Base-by-base conservation (phyloP, 2,888 invertebrate genomes). In the Euphydryas editha region DNA sequence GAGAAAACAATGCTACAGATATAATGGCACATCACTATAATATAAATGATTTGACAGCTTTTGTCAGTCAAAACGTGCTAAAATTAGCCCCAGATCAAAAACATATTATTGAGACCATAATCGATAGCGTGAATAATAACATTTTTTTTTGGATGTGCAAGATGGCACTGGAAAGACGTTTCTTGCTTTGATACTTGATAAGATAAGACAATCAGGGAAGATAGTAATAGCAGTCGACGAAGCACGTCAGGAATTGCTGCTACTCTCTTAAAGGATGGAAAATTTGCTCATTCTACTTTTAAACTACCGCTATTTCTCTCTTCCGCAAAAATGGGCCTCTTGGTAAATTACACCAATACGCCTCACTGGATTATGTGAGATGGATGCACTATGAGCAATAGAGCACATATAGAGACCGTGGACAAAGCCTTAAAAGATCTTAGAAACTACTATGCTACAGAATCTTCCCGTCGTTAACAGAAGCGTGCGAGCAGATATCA, bases 301-400 rank as follows among this genome's bases (percentile, higher is more conserved):
- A 60, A 65, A 58, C 56, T 51, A 18, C 39, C 39, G 13, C 39
- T 39, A 39, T 39, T 47, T 64, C 59, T 21, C 62, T 59, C 8
- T 59, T 67, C 24, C 71, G 66, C 1, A 80, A 76, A 75, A 73
- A 76, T 62, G 74, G 76, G 7, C 75, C 72, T 24, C 72, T 77
- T 47, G 82, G 73, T 15, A 76, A 80, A 65, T 62, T 82, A 4
- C 54, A 85, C 17, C 74, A 77, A 65, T 67, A 76, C 60, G 68
- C 75, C 20, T 72, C 72, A 54, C 18, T 72, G 54, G n/a, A 58
- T 74, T 20, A 72, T 73, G 1, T 72, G 70, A 70, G 72, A 75
- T 49, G 74, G 72, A 64, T 74, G 74, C 57, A 73, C 72, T 20
- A 75, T 75, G 73, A 72, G 70, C 21, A 10, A 39, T 13, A 39